These are phyloP conservation scores for Dicyrtoma fusca DNA, from an alignment of 2,888 invertebrate species.

Conservation along the genomic window DNA sequence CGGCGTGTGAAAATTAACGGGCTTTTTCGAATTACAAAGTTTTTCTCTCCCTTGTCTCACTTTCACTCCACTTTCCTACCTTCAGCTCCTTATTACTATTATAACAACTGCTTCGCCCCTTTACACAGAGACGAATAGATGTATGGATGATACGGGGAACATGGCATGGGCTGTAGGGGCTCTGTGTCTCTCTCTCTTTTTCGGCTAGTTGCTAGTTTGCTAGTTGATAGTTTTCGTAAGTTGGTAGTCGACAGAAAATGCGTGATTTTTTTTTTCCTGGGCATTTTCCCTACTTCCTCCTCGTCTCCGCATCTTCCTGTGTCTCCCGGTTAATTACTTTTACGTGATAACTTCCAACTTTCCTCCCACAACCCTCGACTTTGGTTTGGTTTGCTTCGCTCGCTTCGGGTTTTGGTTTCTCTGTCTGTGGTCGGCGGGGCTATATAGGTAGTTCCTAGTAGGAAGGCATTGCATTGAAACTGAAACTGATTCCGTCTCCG, in stretches of 20 bases:
- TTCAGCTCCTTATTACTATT: conserved; percentile 18
- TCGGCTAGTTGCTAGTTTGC: background rate
- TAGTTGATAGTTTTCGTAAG: background rate
- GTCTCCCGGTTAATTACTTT: conserved; percentile 15
- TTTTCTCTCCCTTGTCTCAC: conserved; percentile 8
- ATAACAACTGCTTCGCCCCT: background rate
- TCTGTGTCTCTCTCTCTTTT: no score
- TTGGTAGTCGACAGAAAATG: background rate
- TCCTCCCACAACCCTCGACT: background rate
- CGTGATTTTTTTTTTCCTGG: conserved; percentile 3
- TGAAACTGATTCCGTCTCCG: no score
- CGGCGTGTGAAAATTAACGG: conserved; percentile 55
- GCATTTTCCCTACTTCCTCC: conserved; percentile 3
- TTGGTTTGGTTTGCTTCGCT: background rate
- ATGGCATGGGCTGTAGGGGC: no score
- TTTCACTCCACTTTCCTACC: conserved; percentile 1
- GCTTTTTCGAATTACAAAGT: conserved; percentile 42
- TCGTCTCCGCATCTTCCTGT: conserved; percentile 7
- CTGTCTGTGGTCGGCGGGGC: background rate
- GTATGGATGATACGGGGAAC: no score
- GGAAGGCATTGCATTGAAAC: no score
- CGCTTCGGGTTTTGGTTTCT: background rate
- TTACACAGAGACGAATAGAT: no score
- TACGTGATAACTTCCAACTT: conserved; percentile 4
- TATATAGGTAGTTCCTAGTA: no score